phyloP scores from a whole-genome alignment of 2,888 invertebrate species.

The Gymnocheta viridis region DNA sequence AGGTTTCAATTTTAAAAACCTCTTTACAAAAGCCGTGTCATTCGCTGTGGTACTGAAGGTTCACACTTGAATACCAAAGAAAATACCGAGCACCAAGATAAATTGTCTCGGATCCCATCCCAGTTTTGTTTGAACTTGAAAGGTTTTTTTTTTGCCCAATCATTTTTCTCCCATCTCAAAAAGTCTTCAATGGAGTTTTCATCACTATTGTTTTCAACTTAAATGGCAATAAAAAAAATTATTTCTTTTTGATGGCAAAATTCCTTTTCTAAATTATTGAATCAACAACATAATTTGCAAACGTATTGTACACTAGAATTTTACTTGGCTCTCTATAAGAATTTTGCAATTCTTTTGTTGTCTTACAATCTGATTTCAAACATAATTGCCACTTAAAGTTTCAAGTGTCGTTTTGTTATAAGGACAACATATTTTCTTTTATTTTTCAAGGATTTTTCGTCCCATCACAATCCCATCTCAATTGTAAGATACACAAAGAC shows the following conservation, averaged over 20 bases:
- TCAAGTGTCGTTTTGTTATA: constrained; percentile 23
- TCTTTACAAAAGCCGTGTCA: too few species aligned
- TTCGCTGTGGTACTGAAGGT: too few species aligned
- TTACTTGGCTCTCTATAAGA: not conserved
- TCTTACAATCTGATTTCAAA: not conserved
- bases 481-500: not conserved
- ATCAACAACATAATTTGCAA: not conserved
- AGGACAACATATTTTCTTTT: not conserved
- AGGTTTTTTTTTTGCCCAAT: not conserved
- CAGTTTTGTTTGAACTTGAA: too few species aligned
- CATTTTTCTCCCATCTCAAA: not conserved
- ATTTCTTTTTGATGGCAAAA: not conserved
- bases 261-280: not conserved
- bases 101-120: too few species aligned
- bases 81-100: too few species aligned
- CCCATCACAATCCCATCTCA: not conserved
- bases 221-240: not conserved
- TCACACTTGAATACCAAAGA: too few species aligned
- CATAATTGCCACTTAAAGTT: constrained; percentile 28
- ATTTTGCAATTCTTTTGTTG: not conserved
- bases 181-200: not conserved
- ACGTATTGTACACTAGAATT: not conserved
- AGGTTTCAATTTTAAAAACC: too few species aligned
- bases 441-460: not conserved
- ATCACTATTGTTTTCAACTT: not conserved